Conservation (phyloP, 2,888 invertebrate genomes). For the Andrena fulva region DNA sequence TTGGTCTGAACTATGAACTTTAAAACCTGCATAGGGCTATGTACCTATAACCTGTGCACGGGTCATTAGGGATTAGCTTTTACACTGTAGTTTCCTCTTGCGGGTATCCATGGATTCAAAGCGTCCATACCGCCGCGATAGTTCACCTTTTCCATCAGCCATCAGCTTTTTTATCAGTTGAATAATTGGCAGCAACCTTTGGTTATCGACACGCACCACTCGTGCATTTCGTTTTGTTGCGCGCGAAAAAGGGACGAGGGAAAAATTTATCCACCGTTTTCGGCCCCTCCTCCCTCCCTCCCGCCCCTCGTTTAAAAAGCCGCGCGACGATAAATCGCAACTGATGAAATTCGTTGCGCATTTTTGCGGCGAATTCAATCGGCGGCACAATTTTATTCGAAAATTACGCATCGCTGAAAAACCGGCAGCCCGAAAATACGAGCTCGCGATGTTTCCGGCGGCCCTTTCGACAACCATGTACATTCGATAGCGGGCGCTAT, state of each 20-base stretch:
- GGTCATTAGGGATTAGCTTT: too few relatives aligned
- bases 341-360: conserved; percentile 60
- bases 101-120: too few relatives aligned
- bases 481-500: conserved; percentile 24
- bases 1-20: too few relatives aligned
- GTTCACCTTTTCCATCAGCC: too few relatives aligned
- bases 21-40: too few relatives aligned
- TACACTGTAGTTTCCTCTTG: too few relatives aligned
- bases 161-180: conserved; percentile 14
- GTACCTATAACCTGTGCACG: too few relatives aligned
- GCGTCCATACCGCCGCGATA: too few relatives aligned
- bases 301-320: conserved; percentile 46
- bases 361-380: conserved; percentile 51
- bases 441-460: conserved; percentile 29
- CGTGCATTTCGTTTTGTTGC: conserved; percentile 11
- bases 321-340: conserved; percentile 52
- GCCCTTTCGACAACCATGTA: conserved; percentile 41
- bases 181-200: conserved; percentile 28
- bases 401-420: conserved; percentile 63
- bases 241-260: background rate
- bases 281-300: background rate
- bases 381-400: conserved; percentile 61
- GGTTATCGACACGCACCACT: conserved; percentile 30
- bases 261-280: conserved; percentile 46
- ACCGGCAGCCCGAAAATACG: conserved; percentile 51